Evolutionary conservation across 2,888 invertebrate genomes (phyloP).

Genomic region (Marronus borbonicus): DNA sequence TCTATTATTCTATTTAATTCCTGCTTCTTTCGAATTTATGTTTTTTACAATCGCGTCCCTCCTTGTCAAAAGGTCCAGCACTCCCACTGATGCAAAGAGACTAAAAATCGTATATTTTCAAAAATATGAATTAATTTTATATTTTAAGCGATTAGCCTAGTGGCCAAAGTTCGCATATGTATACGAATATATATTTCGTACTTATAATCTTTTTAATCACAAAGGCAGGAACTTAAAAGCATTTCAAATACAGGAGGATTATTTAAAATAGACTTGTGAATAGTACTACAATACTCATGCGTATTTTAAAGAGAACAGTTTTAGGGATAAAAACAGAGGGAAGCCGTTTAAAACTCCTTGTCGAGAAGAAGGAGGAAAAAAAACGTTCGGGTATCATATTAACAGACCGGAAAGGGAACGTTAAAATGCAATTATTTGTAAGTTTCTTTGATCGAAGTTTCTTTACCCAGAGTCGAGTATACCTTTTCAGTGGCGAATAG

Average conservation of each 20-base stretch:
- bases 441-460: slow-evolving; percentile 50
- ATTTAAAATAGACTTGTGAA: no score
- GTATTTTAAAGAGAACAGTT: slow-evolving; percentile 2
- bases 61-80: no score
- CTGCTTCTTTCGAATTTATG: no score
- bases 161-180: no score
- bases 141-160: no score
- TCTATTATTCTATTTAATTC: no score
- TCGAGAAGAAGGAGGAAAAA: slow-evolving; percentile 29
- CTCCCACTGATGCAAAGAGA: no score
- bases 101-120: no score
- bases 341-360: slow-evolving; percentile 31
- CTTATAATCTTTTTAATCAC: no score
- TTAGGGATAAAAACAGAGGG: slow-evolving; percentile 30
- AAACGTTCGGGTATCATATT: slow-evolving; percentile 62
- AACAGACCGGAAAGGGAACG: slow-evolving; percentile 66
- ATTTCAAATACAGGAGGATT: neutral
- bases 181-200: no score
- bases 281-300: neutral
- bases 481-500: slow-evolving; percentile 50
- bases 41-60: no score
- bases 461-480: slow-evolving; percentile 52
- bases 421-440: slow-evolving; percentile 67
- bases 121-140: no score
- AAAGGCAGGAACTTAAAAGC: neutral